phyloP scores from a whole-genome alignment of 2,888 invertebrate species.

The Augochlorella aurata region DNA sequence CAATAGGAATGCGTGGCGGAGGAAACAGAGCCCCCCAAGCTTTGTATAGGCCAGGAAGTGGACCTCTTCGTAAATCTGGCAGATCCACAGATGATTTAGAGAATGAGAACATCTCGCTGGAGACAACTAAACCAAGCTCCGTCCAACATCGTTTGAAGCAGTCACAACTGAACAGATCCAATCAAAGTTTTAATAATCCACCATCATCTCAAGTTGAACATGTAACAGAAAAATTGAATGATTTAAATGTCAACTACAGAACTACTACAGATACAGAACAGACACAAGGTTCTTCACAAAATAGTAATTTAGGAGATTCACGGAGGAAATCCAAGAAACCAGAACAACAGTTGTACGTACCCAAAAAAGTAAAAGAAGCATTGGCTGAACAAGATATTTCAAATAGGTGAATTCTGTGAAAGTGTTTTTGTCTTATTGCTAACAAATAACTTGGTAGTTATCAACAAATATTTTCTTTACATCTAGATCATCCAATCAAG shows the following conservation, averaged over 20 bases:
- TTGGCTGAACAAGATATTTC: conserved; percentile 78
- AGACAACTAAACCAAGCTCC: conserved; percentile 72
- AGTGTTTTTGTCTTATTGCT: conserved; percentile 18
- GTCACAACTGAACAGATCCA: conserved; percentile 69
- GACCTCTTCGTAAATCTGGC: conserved; percentile 87
- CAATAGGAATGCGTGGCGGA: conserved; percentile 83
- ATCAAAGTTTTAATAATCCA: conserved; percentile 64
- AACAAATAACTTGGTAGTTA: background rate
- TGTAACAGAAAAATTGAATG: conserved; percentile 74
- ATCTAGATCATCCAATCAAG: conserved; percentile 68
- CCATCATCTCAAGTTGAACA: conserved; percentile 70
- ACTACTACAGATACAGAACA: conserved; percentile 73
- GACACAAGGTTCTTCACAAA: conserved; percentile 68
- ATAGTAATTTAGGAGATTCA: conserved; percentile 63
- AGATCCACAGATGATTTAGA: conserved; percentile 85
- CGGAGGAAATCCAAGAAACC: conserved; percentile 82
- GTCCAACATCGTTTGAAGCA: conserved; percentile 76
- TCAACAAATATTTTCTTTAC: conserved; percentile 14
- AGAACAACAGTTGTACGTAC: conserved; percentile 84
- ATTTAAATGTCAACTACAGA: conserved; percentile 74
- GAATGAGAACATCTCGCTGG: conserved; percentile 71
- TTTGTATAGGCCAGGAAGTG: conserved; percentile 90
- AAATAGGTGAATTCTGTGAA: conserved; percentile 73
- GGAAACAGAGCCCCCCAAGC: conserved; percentile 87
- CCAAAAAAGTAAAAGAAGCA: conserved; percentile 82